Base-by-base conservation (phyloP, 2,113 vertebrate genomes). In the Sinocyclocheilus maitianheensis region DNA sequence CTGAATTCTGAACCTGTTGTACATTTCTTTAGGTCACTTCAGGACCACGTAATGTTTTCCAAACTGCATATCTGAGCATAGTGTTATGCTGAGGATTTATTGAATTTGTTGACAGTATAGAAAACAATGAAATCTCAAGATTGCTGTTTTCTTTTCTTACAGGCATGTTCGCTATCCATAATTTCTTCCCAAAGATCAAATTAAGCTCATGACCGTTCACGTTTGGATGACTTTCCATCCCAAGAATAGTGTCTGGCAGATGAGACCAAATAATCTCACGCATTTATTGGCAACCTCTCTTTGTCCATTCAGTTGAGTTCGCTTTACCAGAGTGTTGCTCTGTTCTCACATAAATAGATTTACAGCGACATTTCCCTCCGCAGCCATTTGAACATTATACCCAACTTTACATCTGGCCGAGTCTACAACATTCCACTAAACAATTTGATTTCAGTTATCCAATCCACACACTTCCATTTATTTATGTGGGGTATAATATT, bases 281-380 rank as follows among this genome's bases (percentile, higher is more conserved):
- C 84, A 89, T 83, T 87, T 90, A 89, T 87, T 91, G 90, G 87
- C 89, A 87, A 78, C 60, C 83, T 81, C 84, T 90, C 84, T 71
- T 85, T 77, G 48, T 87, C 76, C 87, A 88, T 83, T 82, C 78
- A 82, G 81, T 84, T 79, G 13, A 26, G 16, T 87, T 75, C n/a
- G 84, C 82, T 81, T 63, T 16, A 84, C 86, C 89, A 88, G 88
- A 83, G 89, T 75, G 85, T 74, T 88, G 89, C 88, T 86, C 90
- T 91, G 89, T 89, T 93, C 89, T 90, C 89, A 91, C 81, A 89
- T 88, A 89, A 89, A 92, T 89, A 91, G 89, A 92, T 91, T 92
- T 92, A 92, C 89, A 90, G 83, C 43, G n/a, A 90, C 72, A 26
- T 26, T 26, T 88, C 60, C 80, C 48, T 88, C 78, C 75, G 37